Evolutionary conservation across 2,888 invertebrate genomes (phyloP).

Genomic region (Pimpla rufipes): DNA sequence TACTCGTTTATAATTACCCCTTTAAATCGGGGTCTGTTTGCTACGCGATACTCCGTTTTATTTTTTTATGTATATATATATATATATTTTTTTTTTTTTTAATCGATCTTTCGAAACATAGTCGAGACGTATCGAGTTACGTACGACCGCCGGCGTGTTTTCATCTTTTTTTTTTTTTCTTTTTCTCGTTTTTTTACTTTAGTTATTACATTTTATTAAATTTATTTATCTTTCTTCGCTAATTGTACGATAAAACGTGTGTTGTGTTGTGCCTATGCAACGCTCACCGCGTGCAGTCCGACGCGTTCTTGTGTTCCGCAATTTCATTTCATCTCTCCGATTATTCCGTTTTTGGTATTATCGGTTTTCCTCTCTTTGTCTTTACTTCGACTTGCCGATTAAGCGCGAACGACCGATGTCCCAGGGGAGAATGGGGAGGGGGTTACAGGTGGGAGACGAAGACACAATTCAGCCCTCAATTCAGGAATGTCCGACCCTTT

Average conservation of each 20-base stretch:
- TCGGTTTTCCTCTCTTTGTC: slow-evolving; percentile 16
- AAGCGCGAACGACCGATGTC: slow-evolving; percentile 43
- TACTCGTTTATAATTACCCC: slow-evolving; percentile 60
- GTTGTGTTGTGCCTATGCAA: slow-evolving; percentile 13
- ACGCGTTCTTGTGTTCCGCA: slow-evolving; percentile 5
- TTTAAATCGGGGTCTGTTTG: slow-evolving; percentile 47
- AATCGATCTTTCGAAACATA: slow-evolving; percentile 53
- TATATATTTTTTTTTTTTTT: slow-evolving; percentile 49
- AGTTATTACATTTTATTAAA: slow-evolving; percentile 51
- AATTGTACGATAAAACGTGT: slow-evolving; percentile 56
- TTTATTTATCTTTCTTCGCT: slow-evolving; percentile 49
- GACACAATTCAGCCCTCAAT: slow-evolving; percentile 1
- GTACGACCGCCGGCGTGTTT: slow-evolving; percentile 15
- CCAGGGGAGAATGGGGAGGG: slow-evolving; percentile 2
- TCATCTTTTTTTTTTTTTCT: slow-evolving; percentile 31
- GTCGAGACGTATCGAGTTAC: slow-evolving; percentile 47
- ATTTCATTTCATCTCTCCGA: slow-evolving; percentile 18
- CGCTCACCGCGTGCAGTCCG: slow-evolving; percentile 5
- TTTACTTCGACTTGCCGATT: slow-evolving; percentile 24
- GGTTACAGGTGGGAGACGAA: slow-evolving; percentile 6
- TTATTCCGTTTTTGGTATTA: slow-evolving; percentile 5
- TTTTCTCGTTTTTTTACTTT: slow-evolving; percentile 24
- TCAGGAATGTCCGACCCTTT: slow-evolving; percentile 23
- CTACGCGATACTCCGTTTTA: slow-evolving; percentile 53
- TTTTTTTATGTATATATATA: slow-evolving; percentile 23